Evolutionary conservation across 2,113 vertebrate genomes (phyloP).

Genomic region (Nanger granti): DNA sequence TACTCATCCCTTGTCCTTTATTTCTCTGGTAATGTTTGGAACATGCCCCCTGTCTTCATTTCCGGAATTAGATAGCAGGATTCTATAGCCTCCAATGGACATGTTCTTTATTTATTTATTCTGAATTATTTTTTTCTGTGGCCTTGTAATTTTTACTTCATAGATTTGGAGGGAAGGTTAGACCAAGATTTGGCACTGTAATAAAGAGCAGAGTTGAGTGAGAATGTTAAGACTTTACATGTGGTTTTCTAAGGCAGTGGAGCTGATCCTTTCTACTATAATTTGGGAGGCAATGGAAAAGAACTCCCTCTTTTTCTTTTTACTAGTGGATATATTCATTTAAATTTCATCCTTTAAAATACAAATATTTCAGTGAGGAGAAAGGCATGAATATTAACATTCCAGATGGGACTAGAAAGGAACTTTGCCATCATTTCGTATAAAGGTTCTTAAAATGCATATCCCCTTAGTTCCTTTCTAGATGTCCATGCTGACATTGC

Average conservation of each 20-base stretch:
- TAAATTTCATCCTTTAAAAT: not conserved
- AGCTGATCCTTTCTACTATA: not conserved
- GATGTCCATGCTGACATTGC: not conserved
- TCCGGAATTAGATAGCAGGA: not conserved
- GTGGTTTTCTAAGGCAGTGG: not conserved
- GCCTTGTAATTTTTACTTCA: not conserved
- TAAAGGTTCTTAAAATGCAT: not conserved
- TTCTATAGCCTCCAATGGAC: not conserved
- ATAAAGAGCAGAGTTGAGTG: not conserved
- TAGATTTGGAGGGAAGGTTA: not conserved
- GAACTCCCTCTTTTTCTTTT: not conserved
- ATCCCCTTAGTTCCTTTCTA: not conserved
- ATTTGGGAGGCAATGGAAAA: not conserved
- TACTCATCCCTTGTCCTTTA: constrained; percentile 1
- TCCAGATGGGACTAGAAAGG: not conserved
- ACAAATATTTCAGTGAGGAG: not conserved
- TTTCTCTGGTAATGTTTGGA: not conserved
- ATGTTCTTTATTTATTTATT: not conserved
- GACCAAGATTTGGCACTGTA: not conserved
- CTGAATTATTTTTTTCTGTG: not conserved
- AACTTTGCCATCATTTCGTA: not conserved
- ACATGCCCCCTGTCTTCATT: not conserved
- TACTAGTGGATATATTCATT: not conserved
- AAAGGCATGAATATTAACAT: not conserved
- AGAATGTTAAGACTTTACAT: not conserved